Conservation (phyloP, 2,888 invertebrate genomes). For the Nowickia ferox region DNA sequence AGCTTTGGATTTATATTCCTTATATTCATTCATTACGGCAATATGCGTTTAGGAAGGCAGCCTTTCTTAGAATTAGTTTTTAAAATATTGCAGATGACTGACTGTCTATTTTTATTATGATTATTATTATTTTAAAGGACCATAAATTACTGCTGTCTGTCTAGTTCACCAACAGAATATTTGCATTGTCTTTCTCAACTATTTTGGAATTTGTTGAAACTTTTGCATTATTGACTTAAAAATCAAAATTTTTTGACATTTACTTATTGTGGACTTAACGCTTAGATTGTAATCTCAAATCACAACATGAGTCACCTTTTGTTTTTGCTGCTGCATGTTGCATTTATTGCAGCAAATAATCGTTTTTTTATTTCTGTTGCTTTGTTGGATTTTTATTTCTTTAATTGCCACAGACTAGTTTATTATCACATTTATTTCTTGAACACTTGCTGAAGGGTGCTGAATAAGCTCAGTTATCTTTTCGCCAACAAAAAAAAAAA, state of each 20-base stretch:
- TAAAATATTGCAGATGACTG: too few relatives aligned
- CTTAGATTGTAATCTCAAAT: neutral
- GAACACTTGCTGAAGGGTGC: conserved; percentile 46
- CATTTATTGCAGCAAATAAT: neutral
- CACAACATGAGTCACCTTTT: too few relatives aligned
- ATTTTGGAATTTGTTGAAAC: too few relatives aligned
- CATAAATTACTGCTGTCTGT: too few relatives aligned
- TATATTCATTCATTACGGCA: too few relatives aligned
- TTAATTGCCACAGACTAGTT: conserved; percentile 62
- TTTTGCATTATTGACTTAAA: neutral
- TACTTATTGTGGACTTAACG: neutral
- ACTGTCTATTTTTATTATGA: too few relatives aligned
- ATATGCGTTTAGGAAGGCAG: neutral
- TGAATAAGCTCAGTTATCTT: conserved; percentile 28
- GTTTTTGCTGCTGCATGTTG: conserved; percentile 24
- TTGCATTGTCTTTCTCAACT: too few relatives aligned
- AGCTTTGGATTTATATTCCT: too few relatives aligned
- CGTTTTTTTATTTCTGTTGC: conserved; percentile 5
- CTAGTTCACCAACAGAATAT: too few relatives aligned
- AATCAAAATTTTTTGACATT: neutral
- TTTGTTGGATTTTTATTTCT: conserved; percentile 38
- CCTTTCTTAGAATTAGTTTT: neutral
- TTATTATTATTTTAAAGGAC: too few relatives aligned
- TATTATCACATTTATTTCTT: conserved; percentile 41
- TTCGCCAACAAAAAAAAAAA: neutral